phyloP scores from a whole-genome alignment of 2,888 invertebrate genomes.

The Arrhopalites spinosus region DNA sequence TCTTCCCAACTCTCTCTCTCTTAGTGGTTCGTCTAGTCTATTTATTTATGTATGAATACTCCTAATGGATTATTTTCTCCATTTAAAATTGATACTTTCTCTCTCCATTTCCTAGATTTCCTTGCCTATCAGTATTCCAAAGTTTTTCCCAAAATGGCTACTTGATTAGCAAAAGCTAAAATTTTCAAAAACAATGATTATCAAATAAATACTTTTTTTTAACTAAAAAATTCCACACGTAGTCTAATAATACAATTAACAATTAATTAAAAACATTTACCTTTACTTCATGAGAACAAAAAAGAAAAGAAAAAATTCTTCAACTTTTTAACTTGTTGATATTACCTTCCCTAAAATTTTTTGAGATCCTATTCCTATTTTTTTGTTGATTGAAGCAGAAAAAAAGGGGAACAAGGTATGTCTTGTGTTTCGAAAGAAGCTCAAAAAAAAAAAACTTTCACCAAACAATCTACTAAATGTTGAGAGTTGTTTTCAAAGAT shows the following conservation, averaged over 20 bases:
- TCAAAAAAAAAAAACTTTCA: not conserved
- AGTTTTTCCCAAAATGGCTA: no score
- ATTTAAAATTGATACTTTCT: no score
- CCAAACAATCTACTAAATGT: not conserved
- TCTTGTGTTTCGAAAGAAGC: not conserved
- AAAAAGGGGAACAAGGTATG: not conserved
- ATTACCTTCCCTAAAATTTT: not conserved
- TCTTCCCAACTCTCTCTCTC: not conserved
- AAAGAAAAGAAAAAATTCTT: not conserved
- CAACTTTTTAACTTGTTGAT: not conserved
- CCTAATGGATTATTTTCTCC: no score
- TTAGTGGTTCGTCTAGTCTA: not conserved
- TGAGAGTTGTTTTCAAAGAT: not conserved
- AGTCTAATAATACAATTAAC: no score
- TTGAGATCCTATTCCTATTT: not conserved
- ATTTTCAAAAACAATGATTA: no score
- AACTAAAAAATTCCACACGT: no score
- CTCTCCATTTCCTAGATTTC: no score
- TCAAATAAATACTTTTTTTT: no score
- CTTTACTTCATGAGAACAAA: not conserved
- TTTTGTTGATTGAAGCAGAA: slow-evolving; percentile 1
- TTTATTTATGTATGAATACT: no score
- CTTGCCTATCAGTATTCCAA: no score
- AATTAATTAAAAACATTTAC: no score
- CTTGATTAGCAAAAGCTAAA: no score